Percentiles rank a stretch among this genome's conserved stretches.
Evolutionary conservation across 2,113 vertebrate genomes (phyloP).

Genomic region (Tachycineta bicolor): DNA sequence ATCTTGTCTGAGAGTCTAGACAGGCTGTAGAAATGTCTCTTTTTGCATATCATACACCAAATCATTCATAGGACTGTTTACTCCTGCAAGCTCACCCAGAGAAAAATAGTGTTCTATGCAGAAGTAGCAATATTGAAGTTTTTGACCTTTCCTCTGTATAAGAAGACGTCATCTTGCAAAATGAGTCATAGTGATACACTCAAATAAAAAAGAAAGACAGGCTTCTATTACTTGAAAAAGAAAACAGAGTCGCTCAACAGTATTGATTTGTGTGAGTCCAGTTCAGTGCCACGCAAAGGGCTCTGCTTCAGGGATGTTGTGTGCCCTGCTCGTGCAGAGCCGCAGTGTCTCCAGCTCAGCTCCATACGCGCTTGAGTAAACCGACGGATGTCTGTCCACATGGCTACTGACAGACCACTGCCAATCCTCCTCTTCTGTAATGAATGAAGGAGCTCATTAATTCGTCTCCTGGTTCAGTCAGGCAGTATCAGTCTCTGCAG

Average conservation of each 20-base stretch:
- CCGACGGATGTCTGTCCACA: not conserved
- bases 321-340: not conserved
- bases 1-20: constrained; percentile 75
- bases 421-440: not conserved
- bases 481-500: not conserved
- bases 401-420: not conserved
- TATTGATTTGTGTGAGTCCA: not conserved
- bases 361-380: rapidly evolving
- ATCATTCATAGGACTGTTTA: constrained; percentile 60
- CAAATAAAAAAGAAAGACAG: not conserved
- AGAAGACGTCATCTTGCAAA: not conserved
- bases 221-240: not conserved
- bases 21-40: constrained; percentile 58
- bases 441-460: not conserved
- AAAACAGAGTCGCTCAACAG: not conserved
- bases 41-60: constrained; percentile 63
- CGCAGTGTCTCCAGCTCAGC: not conserved
- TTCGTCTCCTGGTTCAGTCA: not conserved
- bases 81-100: constrained; percentile 42
- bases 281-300: not conserved
- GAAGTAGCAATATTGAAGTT: constrained; percentile 3
- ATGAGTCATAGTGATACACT: not conserved
- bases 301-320: not conserved
- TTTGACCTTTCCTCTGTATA: not conserved
- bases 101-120: constrained; percentile 30